Evolutionary conservation across 2,888 invertebrate species (phyloP).

Genomic region (Halictus ligatus): DNA sequence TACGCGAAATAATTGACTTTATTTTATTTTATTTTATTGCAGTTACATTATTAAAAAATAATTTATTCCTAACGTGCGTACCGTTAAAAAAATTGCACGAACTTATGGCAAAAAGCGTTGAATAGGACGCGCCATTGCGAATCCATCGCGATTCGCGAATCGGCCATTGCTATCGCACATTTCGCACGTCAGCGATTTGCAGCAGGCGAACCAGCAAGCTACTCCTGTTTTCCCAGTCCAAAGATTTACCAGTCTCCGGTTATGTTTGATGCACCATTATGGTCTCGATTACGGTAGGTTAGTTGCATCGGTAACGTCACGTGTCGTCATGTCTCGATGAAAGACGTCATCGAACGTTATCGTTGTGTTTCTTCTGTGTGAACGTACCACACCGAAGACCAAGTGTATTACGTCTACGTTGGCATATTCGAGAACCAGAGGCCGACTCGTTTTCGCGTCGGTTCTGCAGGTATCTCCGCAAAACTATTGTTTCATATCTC

Average conservation of each 20-base stretch:
- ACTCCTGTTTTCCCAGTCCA: conserved; percentile 76
- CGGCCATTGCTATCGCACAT: conserved; percentile 2
- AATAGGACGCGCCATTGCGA: no score
- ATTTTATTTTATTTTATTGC: not conserved
- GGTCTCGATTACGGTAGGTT: conserved; percentile 83
- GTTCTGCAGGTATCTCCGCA: not conserved
- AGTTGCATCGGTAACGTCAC: conserved; percentile 82
- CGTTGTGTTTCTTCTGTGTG: conserved; percentile 7
- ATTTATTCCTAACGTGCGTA: no score
- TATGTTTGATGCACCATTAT: conserved; percentile 84
- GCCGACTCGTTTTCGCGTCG: conserved; percentile 1
- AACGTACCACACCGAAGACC: not conserved
- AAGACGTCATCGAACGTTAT: conserved; percentile 45
- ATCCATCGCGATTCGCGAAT: not conserved
- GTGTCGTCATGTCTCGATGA: conserved; percentile 70
- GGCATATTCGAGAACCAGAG: not conserved
- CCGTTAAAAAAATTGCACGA: not conserved
- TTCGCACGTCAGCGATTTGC: conserved; percentile 19
- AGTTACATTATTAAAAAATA: no score
- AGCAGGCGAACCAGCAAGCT: conserved; percentile 61
- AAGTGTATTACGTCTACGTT: not conserved
- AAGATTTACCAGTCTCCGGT: conserved; percentile 83
- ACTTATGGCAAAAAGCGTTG: not conserved
- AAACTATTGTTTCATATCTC: not conserved
- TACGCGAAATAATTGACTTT: not conserved